phyloP scores from a whole-genome alignment of 1,140 invertebrate genomes.

The Sitophilus oryzae region DNA sequence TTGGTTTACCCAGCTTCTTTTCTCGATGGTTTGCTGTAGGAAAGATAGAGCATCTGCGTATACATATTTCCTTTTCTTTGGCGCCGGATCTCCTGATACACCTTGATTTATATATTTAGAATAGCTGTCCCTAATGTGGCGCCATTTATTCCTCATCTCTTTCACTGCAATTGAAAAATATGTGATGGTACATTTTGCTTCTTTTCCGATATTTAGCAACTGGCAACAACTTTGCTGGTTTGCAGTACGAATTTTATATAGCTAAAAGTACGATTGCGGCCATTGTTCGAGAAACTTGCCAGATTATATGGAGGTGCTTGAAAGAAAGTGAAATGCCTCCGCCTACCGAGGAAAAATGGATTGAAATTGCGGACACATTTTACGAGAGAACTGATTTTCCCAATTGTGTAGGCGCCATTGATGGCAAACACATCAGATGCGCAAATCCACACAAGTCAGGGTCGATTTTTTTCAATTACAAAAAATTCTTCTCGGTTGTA shows the following conservation, averaged over 20 bases:
- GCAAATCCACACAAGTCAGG: conserved; percentile 44
- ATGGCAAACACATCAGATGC: conserved; percentile 39
- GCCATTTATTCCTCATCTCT: conserved; percentile 1
- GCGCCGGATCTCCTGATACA: too few relatives aligned
- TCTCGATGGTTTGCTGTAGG: too few relatives aligned
- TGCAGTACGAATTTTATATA: conserved; percentile 1
- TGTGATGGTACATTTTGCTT: too few relatives aligned
- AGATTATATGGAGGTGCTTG: not conserved
- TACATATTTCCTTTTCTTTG: too few relatives aligned
- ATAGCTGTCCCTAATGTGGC: not conserved
- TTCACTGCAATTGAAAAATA: too few relatives aligned
- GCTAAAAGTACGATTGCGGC: not conserved
- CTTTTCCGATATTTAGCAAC: too few relatives aligned
- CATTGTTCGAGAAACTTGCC: too few relatives aligned
- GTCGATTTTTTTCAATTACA: too few relatives aligned
- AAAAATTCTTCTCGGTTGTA: conserved; percentile 35
- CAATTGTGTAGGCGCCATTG: conserved; percentile 41
- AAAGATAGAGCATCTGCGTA: too few relatives aligned
- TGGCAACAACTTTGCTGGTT: not conserved
- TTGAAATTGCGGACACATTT: conserved; percentile 8
- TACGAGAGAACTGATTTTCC: conserved; percentile 37
- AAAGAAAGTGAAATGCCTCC: too few relatives aligned
- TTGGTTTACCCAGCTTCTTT: conserved; percentile 1
- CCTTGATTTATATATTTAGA: not conserved
- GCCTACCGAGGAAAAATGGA: not conserved